Conservation (phyloP, 2,797 vertebrate species). For the Hafferia zeledoni region DNA sequence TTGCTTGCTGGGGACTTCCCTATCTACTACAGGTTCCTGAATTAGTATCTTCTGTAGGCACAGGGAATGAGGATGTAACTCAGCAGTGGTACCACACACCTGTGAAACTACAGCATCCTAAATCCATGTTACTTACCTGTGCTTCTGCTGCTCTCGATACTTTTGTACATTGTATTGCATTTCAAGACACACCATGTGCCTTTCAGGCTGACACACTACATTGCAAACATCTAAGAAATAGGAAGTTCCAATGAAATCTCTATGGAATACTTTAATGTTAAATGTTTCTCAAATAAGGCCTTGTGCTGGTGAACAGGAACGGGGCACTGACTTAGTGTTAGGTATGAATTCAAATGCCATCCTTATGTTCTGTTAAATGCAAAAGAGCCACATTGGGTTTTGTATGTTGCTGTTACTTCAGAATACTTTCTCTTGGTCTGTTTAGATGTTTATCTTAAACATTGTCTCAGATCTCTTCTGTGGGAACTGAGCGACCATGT, state of each 20-base stretch:
- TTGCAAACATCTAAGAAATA: background rate
- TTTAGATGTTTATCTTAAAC: background rate
- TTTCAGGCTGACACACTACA: background rate
- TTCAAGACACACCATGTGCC: background rate
- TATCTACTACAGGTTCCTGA: background rate
- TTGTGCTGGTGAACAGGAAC: background rate
- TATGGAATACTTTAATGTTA: background rate
- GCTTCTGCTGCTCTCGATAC: background rate
- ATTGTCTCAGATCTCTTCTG: background rate
- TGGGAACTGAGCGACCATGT: background rate
- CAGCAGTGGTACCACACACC: fast-evolving
- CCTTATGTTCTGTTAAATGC: background rate
- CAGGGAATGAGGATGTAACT: background rate
- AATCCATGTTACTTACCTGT: background rate
- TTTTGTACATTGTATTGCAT: background rate
- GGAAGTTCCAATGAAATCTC: background rate
- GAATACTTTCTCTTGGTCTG: background rate
- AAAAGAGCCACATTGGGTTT: background rate
- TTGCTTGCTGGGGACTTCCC: background rate
- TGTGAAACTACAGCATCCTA: background rate
- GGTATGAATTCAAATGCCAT: background rate
- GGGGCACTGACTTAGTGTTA: background rate
- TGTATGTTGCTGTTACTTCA: background rate
- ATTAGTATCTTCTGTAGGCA: background rate
- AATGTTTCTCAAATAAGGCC: background rate